Percentiles rank a stretch among this genome's conserved stretches.
Conservation (phyloP, 53 echinoderm and acorn worm species). For the Paracentrotus lividus region DNA sequence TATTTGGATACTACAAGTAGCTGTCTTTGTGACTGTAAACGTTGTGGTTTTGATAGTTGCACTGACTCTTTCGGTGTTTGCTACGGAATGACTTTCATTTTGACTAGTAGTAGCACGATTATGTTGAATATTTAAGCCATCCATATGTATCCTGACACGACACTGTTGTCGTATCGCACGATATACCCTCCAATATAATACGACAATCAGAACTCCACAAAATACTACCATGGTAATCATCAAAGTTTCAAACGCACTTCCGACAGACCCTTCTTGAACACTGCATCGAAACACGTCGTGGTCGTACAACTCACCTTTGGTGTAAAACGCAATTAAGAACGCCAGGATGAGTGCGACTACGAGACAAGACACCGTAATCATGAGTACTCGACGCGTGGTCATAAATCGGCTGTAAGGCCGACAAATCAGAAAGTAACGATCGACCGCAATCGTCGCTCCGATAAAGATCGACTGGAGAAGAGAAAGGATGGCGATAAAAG, state of each 20-base stretch:
- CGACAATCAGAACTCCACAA: neutral
- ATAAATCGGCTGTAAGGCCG: slow-evolving; percentile 12
- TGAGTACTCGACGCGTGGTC: neutral
- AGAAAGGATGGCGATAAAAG: neutral
- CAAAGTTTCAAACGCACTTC: neutral
- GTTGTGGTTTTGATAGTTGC: neutral
- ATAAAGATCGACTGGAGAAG: slow-evolving; percentile 40
- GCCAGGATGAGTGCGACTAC: neutral
- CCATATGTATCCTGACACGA: neutral
- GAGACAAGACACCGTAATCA: neutral
- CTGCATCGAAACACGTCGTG: slow-evolving; percentile 13
- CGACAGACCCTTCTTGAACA: neutral
- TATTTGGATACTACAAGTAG: neutral
- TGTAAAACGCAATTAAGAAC: neutral
- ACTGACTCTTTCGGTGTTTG: neutral
- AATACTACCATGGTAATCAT: neutral
- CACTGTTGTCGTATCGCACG: slow-evolving; percentile 18
- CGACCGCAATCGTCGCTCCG: slow-evolving; percentile 31
- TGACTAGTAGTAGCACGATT: neutral
- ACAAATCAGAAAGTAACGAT: slow-evolving; percentile 57
- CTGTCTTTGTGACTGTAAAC: neutral
- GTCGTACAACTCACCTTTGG: neutral
- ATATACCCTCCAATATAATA: slow-evolving; percentile 39
- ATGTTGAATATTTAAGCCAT: neutral
- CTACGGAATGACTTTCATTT: neutral